Evolutionary conservation across 2,888 invertebrate species (phyloP).

Genomic region (Melinopterus prodromus): DNA sequence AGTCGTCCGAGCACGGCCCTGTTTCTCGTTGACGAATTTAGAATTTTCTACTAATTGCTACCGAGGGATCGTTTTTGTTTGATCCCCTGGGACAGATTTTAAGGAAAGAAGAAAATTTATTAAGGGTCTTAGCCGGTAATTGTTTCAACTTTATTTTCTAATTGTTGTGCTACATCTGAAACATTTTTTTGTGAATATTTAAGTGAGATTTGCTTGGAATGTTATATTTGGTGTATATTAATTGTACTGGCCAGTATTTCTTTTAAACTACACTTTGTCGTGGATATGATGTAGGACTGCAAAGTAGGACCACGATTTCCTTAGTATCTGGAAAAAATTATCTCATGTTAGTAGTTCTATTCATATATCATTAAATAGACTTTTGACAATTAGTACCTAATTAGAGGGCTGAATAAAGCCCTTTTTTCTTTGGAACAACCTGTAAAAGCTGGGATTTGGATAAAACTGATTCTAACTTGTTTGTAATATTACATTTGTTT

Average conservation of each 20-base stretch:
- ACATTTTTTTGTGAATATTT: not conserved
- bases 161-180: not conserved
- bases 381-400: too few relatives aligned
- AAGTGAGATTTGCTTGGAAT: too few relatives aligned
- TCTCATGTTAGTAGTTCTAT: too few relatives aligned
- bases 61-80: not conserved
- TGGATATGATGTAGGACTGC: conserved; percentile 41
- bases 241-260: too few relatives aligned
- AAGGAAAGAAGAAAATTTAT: not conserved
- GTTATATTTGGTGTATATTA: too few relatives aligned
- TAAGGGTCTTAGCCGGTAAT: not conserved
- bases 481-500: too few relatives aligned
- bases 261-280: not conserved
- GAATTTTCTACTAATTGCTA: not conserved
- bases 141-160: not conserved
- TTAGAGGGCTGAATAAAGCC: too few relatives aligned
- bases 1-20: not conserved
- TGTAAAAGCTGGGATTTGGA: too few relatives aligned
- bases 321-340: conserved; percentile 23
- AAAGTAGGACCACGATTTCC: conserved; percentile 33
- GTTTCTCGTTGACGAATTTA: not conserved
- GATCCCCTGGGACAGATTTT: not conserved
- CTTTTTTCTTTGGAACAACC: too few relatives aligned
- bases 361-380: too few relatives aligned
- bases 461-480: too few relatives aligned